These are phyloP conservation scores for Eurystomus glaucurus DNA, from an alignment of 2,797 vertebrate genomes.

Conservation along the genomic window DNA sequence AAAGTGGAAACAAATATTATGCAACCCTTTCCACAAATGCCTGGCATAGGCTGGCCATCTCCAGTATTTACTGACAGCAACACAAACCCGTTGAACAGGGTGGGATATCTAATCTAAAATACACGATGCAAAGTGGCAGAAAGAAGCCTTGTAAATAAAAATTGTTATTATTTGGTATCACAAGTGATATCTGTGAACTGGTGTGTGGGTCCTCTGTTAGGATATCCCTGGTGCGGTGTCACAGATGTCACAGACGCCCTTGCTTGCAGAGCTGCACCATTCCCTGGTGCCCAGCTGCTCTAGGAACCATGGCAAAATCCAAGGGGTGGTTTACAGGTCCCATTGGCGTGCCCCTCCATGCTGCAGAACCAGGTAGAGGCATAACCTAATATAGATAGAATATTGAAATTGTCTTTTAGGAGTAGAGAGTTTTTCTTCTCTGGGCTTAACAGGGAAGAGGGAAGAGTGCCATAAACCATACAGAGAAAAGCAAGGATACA, in stretches of 20 bases:
- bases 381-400: background rate
- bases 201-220: background rate
- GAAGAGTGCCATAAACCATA: background rate
- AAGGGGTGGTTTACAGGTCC: background rate
- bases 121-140: background rate
- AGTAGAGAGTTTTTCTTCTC: background rate
- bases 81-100: background rate
- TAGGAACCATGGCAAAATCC: background rate
- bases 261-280: fast-evolving
- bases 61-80: background rate
- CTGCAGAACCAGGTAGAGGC: background rate
- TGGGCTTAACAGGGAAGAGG: background rate
- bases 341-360: fast-evolving
- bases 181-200: background rate
- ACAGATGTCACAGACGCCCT: background rate
- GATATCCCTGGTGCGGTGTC: background rate
- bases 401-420: background rate
- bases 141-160: background rate
- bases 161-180: background rate
- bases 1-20: background rate
- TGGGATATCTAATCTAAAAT: background rate
- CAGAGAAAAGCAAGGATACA: fast-evolving
- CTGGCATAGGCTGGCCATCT: background rate
- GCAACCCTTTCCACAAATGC: background rate
- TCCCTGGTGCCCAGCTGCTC: background rate